Conservation (phyloP, 1,140 invertebrate species). For the Eupristina koningsbergeri region DNA sequence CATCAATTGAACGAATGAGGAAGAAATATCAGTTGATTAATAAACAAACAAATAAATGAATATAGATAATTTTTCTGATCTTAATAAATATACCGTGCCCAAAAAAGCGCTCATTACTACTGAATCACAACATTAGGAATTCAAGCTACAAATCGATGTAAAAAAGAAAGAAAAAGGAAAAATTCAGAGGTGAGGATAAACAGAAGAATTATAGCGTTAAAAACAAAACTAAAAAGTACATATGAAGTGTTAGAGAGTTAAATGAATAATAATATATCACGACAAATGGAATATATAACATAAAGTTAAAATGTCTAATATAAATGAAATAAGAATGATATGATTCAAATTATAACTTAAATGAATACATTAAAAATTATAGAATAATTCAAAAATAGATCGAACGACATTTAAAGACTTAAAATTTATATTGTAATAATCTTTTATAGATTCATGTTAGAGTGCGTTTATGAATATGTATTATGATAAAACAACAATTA, state of each 20-base stretch:
- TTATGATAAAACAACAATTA: not conserved
- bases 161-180: conserved; percentile 55
- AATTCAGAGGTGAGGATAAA: conserved; percentile 55
- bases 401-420: conserved; percentile 52
- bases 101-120: conserved; percentile 70
- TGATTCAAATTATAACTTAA: conserved; percentile 54
- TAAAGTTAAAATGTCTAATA: conserved; percentile 57
- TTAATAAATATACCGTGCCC: conserved; percentile 65
- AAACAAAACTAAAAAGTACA: conserved; percentile 52
- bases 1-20: conserved; percentile 60
- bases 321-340: conserved; percentile 57
- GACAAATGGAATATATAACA: conserved; percentile 37
- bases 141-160: conserved; percentile 68
- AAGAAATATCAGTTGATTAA: conserved; percentile 46
- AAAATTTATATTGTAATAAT: not conserved
- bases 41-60: conserved; percentile 39
- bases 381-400: conserved; percentile 45
- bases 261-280: conserved; percentile 54
- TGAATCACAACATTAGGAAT: conserved; percentile 70
- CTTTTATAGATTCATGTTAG: not conserved
- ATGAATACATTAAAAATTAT: conserved; percentile 1
- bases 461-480: too few relatives aligned
- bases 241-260: conserved; percentile 37
- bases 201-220: conserved; percentile 54
- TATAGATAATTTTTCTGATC: conserved; percentile 27